A percentile compares a stretch with the other conserved stretches of the same genome.
Evolutionary conservation across 2,797 vertebrate species (phyloP).

Genomic region (Pangasius djambal): DNA sequence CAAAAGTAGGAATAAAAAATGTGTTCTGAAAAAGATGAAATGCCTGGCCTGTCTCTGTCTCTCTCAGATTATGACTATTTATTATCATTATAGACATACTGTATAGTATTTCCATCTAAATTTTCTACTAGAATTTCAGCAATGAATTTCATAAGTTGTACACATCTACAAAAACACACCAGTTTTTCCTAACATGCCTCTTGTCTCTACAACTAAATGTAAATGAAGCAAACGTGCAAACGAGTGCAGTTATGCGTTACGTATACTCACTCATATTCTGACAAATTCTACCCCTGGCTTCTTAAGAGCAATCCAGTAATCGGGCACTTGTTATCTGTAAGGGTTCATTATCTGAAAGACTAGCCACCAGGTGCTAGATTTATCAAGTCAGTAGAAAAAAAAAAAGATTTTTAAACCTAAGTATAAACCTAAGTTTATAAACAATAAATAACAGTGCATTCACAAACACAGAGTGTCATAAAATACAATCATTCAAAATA

Average conservation of each 20-base stretch:
- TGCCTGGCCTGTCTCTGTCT: constrained; percentile 22
- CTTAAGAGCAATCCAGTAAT: neutral
- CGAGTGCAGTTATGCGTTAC: neutral
- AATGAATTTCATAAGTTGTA: neutral
- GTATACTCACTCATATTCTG: neutral
- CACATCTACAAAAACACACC: neutral
- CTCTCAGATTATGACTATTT: neutral
- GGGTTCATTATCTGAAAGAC: neutral
- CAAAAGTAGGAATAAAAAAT: constrained; percentile 84
- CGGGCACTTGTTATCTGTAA: neutral
- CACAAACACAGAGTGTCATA: no score
- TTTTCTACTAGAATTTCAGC: neutral
- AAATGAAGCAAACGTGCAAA: neutral
- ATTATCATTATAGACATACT: neutral
- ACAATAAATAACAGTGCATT: neutral
- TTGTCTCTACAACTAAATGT: neutral
- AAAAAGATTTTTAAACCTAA: neutral
- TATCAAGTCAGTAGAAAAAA: neutral
- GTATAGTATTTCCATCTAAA: neutral
- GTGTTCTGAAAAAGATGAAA: constrained; percentile 72
- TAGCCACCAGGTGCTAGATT: neutral
- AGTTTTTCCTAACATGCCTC: neutral
- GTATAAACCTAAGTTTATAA: neutral
- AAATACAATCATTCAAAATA: neutral
- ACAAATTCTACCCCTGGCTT: neutral